phyloP scores from a whole-genome alignment of 2,113 vertebrate genomes.

The Clarias magur region DNA sequence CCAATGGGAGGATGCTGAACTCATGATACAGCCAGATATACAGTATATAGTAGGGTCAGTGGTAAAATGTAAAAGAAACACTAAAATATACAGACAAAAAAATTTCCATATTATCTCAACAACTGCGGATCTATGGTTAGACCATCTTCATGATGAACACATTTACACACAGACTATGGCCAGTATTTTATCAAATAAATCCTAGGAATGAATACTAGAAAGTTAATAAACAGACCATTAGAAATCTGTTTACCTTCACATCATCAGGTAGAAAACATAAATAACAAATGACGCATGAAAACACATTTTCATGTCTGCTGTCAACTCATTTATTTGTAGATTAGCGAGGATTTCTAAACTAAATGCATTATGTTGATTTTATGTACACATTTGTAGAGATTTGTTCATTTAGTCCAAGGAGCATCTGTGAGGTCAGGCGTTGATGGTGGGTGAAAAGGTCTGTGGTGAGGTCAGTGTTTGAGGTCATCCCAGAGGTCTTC shows the following conservation, averaged over 20 bases:
- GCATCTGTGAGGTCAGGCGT: neutral
- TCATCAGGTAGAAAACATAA: conserved; percentile 27
- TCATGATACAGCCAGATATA: neutral
- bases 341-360: too few species aligned
- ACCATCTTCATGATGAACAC: neutral
- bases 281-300: conserved; percentile 38
- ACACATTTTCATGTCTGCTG: conserved; percentile 31
- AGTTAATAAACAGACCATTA: neutral
- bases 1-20: too few species aligned
- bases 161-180: neutral
- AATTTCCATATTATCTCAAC: neutral
- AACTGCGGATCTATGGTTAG: neutral
- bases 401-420: neutral
- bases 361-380: neutral
- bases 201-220: neutral
- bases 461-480: neutral
- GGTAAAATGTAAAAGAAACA: neutral
- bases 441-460: neutral
- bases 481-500: neutral
- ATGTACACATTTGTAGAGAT: neutral
- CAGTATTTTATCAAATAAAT: neutral
- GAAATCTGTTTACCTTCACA: conserved; percentile 33
- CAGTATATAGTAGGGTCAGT: neutral
- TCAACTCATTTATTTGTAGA: conserved; percentile 50
- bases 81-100: neutral